These are phyloP conservation scores for Diadegma fenestrale DNA, from an alignment of 2,888 invertebrate genomes.

Conservation along the genomic window DNA sequence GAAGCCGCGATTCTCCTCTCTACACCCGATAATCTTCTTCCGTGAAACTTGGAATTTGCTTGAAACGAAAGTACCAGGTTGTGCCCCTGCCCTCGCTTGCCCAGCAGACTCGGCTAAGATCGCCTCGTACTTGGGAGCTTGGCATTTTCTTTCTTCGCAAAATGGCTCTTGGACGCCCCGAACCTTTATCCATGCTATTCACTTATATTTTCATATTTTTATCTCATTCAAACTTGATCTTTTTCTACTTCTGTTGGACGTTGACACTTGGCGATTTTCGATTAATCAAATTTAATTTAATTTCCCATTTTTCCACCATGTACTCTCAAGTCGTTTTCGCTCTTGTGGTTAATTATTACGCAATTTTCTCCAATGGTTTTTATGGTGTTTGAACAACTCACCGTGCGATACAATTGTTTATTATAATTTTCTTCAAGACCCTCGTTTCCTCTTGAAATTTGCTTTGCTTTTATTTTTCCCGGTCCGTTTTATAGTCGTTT, in stretches of 20 bases:
- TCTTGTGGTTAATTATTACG: neutral
- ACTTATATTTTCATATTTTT: conserved; percentile 28
- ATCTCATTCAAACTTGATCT: neutral
- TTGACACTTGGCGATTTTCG: no score
- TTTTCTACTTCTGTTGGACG: neutral
- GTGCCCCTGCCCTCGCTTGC: conserved; percentile 31
- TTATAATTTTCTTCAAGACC: conserved; percentile 31
- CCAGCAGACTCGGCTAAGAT: conserved; percentile 33
- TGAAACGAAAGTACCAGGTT: conserved; percentile 78
- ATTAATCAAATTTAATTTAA: no score
- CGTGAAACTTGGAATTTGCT: conserved; percentile 79
- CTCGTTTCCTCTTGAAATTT: conserved; percentile 21
- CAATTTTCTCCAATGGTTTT: neutral
- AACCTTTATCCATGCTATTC: conserved; percentile 59
- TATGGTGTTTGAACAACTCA: neutral
- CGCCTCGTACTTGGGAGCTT: conserved; percentile 32
- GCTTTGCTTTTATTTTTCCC: conserved; percentile 27
- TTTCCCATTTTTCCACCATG: neutral
- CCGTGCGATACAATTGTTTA: neutral
- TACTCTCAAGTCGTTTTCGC: neutral
- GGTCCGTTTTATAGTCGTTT: conserved; percentile 49
- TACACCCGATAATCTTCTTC: conserved; percentile 75
- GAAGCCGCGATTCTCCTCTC: conserved; percentile 62
- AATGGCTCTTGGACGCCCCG: conserved; percentile 51
- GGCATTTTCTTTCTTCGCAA: conserved; percentile 24